Conservation (phyloP, 2,797 vertebrate genomes). For the Sardinella longiceps region DNA sequence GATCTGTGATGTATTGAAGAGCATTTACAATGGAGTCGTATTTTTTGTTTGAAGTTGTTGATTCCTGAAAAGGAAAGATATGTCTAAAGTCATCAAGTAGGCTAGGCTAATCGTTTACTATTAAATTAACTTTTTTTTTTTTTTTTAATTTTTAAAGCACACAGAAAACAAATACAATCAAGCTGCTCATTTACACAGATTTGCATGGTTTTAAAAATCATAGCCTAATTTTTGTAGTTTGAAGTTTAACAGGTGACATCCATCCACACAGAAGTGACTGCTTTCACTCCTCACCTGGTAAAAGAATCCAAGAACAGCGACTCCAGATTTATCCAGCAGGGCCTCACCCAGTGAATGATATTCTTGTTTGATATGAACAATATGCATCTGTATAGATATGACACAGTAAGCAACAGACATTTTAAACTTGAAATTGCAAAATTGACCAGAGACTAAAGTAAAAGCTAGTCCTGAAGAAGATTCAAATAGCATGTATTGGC, state of each 20-base stretch:
- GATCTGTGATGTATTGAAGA: conserved; percentile 50
- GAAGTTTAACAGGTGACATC: background rate
- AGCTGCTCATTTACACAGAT: no score
- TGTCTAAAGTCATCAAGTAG: background rate
- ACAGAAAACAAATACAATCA: no score
- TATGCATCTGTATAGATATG: conserved; percentile 64
- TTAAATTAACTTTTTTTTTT: no score
- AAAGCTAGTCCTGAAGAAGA: no score
- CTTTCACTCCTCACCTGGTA: conserved; percentile 60
- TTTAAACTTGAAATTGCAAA: no score
- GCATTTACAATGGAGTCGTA: conserved; percentile 60
- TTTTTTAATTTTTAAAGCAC: no score
- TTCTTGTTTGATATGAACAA: conserved; percentile 68
- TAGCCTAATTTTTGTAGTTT: no score
- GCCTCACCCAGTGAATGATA: conserved; percentile 59
- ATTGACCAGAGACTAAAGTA: no score
- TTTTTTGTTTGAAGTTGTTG: conserved; percentile 57
- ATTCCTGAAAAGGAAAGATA: conserved; percentile 52
- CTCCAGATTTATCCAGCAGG: conserved; percentile 47
- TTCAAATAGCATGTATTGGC: background rate
- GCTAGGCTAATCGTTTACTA: no score
- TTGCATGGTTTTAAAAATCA: no score
- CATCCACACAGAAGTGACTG: background rate
- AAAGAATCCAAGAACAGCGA: conserved; percentile 71
- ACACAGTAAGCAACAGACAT: background rate